A percentile compares a stretch with the other conserved stretches of the same genome.
phyloP scores from a whole-genome alignment of 2,888 invertebrate species.

The Tipula lateralis region DNA sequence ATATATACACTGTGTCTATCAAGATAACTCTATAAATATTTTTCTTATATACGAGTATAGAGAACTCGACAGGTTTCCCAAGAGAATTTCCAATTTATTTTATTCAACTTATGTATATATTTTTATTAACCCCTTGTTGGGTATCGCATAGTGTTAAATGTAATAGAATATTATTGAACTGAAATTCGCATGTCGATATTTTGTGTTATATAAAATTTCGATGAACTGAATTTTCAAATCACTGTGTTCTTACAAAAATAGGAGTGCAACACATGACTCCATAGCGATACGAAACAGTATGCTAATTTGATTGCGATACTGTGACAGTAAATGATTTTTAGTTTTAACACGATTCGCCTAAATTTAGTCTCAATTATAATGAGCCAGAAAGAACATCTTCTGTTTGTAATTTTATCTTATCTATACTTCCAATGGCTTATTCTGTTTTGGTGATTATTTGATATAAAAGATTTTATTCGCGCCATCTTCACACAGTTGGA shows the following conservation, averaged over 20 bases:
- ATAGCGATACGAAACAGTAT: no score
- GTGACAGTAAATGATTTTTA: no score
- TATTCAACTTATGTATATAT: not conserved
- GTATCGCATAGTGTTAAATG: not conserved
- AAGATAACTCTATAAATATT: not conserved
- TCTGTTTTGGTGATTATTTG: no score
- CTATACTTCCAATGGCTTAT: no score
- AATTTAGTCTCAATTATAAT: no score
- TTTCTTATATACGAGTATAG: not conserved
- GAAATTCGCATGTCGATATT: not conserved
- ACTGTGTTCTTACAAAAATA: not conserved
- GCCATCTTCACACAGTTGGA: no score
- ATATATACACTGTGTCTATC: not conserved
- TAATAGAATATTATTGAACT: constrained; percentile 11
- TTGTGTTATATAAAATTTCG: not conserved
- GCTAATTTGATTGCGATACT: no score
- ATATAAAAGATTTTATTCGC: no score
- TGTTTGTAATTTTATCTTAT: no score
- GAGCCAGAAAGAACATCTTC: no score
- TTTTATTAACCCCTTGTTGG: constrained; percentile 15
- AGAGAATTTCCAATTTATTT: not conserved
- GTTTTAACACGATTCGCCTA: no score
- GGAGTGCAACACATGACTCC: no score
- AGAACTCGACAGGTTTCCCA: constrained; percentile 11
- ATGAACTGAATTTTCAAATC: not conserved